Conservation (phyloP, 2,113 vertebrate species). For the Arenaria interpres region DNA sequence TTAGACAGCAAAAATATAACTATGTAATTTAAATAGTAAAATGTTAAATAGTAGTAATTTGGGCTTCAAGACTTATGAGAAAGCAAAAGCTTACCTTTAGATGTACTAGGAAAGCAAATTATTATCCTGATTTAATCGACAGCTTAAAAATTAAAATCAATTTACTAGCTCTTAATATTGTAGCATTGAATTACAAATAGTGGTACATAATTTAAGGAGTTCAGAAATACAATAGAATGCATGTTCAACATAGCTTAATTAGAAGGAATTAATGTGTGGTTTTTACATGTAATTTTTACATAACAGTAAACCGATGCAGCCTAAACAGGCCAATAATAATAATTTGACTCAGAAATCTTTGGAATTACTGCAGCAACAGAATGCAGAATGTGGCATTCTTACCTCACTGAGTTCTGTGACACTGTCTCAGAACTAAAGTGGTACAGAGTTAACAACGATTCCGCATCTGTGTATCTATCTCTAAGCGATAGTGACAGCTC, state of each 20-base stretch:
- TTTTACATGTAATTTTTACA: background rate
- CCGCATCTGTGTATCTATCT: background rate
- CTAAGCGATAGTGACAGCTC: background rate
- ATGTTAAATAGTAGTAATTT: background rate
- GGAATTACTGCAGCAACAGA: background rate
- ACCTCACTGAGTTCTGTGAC: background rate
- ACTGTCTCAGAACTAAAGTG: background rate
- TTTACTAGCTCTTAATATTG: background rate
- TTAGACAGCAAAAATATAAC: background rate
- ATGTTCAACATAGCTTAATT: background rate
- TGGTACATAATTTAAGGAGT: background rate
- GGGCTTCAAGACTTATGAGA: background rate
- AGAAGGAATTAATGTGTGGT: background rate
- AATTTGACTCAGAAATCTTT: background rate
- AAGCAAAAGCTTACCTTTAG: background rate
- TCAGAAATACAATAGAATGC: background rate
- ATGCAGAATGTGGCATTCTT: background rate
- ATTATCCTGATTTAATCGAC: background rate
- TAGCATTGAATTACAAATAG: background rate
- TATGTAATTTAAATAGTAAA: background rate
- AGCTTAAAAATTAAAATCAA: background rate
- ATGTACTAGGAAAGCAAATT: background rate
- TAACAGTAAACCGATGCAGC: background rate
- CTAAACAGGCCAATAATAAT: background rate
- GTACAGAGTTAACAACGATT: background rate